Evolutionary conservation across 2,888 invertebrate genomes (phyloP).

Genomic region (Mimumesa dahlbomi): DNA sequence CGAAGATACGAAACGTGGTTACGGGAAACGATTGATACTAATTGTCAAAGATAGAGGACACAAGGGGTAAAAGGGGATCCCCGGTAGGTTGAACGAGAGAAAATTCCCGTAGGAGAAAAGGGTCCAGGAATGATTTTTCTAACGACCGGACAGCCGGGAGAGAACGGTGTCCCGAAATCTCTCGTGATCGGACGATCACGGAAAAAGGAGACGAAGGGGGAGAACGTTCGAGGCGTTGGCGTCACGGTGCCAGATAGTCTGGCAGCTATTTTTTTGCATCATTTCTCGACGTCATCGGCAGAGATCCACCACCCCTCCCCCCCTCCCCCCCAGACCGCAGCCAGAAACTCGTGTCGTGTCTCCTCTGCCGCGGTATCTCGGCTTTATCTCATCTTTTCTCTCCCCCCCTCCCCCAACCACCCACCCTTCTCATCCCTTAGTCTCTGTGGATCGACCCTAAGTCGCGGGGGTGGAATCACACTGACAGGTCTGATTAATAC

Average conservation of each 20-base stretch:
- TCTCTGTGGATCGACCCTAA: no score
- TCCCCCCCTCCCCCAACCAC: constrained; percentile 44
- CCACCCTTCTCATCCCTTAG: constrained; percentile 24
- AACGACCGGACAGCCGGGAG: constrained; percentile 1
- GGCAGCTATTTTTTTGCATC: constrained; percentile 76
- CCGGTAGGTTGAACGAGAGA: no score
- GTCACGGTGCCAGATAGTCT: constrained; percentile 75
- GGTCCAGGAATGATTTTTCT: no score
- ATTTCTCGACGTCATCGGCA: constrained; percentile 80
- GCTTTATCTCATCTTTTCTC: constrained; percentile 49
- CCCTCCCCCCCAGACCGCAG: constrained; percentile 64
- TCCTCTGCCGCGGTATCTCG: constrained; percentile 57
- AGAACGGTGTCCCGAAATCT: constrained; percentile 11
- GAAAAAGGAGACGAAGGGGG: neutral
- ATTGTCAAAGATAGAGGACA: no score
- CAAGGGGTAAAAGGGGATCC: no score
- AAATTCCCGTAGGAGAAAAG: no score
- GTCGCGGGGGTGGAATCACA: constrained; percentile 66
- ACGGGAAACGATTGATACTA: no score
- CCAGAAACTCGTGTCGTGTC: constrained; percentile 71
- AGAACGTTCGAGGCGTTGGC: constrained; percentile 3
- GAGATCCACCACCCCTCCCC: no score
- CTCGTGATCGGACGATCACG: constrained; percentile 12
- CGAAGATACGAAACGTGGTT: no score
- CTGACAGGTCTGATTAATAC: constrained; percentile 80